A percentile compares a stretch with the other conserved stretches of the same genome.
phyloP scores from a whole-genome alignment of 2,797 vertebrate species.

The Mormyrops boulengeri region DNA sequence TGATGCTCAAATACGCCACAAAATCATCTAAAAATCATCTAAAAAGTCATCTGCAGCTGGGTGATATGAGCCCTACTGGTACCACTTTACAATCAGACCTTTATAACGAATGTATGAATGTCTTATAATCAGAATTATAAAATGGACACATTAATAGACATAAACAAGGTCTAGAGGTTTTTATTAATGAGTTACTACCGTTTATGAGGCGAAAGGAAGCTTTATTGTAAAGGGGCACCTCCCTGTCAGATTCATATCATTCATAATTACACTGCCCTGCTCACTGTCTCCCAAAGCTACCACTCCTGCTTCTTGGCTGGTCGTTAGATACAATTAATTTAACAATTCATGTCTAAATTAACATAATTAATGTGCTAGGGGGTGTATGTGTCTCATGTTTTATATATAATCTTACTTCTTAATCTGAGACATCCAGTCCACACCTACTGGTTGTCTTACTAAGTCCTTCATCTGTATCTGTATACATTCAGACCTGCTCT shows the following conservation, averaged over 20 bases:
- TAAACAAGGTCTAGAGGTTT: neutral
- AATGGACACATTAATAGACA: neutral
- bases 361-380: neutral
- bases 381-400: neutral
- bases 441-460: neutral
- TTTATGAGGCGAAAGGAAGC: neutral
- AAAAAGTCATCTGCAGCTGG: neutral
- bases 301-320: neutral
- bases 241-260: slow-evolving; percentile 1
- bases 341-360: neutral
- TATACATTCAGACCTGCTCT: neutral
- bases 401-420: neutral
- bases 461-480: neutral
- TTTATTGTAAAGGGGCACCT: neutral
- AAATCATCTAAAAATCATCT: neutral
- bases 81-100: neutral
- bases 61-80: neutral
- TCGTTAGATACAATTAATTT: neutral
- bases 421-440: neutral
- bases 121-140: neutral
- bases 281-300: neutral
- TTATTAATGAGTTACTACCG: neutral
- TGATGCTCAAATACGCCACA: neutral
- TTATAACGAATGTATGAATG: neutral
- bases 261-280: neutral